Evolutionary conservation across 1,140 invertebrate genomes (phyloP).

Genomic region (Rhyacophila brunnea): DNA sequence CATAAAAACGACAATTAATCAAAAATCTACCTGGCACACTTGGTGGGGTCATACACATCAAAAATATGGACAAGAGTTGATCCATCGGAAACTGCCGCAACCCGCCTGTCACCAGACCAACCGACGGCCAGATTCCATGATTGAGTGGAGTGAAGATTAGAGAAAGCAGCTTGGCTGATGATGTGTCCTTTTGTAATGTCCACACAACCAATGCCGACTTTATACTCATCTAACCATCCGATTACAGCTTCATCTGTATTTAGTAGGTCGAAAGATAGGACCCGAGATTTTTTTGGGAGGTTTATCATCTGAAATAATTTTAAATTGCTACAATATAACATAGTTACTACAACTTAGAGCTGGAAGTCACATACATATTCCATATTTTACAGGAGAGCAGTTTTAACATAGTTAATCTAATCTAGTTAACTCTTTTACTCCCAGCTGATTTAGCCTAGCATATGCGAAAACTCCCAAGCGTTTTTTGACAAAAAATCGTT

Average conservation of each 20-base stretch:
- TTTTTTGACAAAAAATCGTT: too few relatives aligned
- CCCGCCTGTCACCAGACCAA: constrained; percentile 41
- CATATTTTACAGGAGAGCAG: too few relatives aligned
- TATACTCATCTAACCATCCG: constrained; percentile 4
- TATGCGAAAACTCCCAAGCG: too few relatives aligned
- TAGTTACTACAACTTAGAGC: too few relatives aligned
- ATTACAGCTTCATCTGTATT: constrained; percentile 46
- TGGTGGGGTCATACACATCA: constrained; percentile 11
- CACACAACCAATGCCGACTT: constrained; percentile 7
- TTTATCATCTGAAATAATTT: constrained; percentile 44
- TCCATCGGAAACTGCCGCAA: constrained; percentile 46
- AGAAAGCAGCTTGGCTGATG: neutral
- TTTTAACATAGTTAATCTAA: too few relatives aligned
- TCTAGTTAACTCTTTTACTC: too few relatives aligned
- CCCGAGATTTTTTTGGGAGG: constrained; percentile 36
- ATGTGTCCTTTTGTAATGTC: constrained; percentile 3
- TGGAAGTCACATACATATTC: too few relatives aligned
- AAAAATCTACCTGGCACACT: constrained; percentile 4
- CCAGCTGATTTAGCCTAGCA: too few relatives aligned
- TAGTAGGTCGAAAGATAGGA: constrained; percentile 46
- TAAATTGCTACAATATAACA: too few relatives aligned
- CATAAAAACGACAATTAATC: too few relatives aligned
- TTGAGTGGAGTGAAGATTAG: neutral
- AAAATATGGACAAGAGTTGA: constrained; percentile 33
- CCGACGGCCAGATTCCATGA: constrained; percentile 40